phyloP scores from a whole-genome alignment of 1,140 invertebrate species.

The Helicorthomorpha holstii region DNA sequence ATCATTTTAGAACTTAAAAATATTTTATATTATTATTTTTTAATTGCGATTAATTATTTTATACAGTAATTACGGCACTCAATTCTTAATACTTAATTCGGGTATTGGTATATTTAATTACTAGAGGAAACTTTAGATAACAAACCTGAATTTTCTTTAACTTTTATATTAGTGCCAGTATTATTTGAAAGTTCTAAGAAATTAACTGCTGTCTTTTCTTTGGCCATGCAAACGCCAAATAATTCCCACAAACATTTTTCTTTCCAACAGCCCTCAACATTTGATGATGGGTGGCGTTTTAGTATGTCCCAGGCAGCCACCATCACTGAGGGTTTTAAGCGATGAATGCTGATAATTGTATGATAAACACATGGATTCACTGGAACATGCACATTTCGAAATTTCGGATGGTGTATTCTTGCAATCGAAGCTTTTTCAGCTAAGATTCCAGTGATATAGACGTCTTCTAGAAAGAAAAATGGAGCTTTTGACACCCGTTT shows the following conservation, averaged over 20 bases:
- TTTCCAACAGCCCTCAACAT: neutral
- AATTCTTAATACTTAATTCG: too few relatives aligned
- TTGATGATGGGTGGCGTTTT: neutral
- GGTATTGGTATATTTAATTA: too few relatives aligned
- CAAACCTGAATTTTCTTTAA: too few relatives aligned
- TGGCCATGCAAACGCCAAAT: neutral
- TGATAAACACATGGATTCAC: neutral
- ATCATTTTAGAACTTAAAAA: too few relatives aligned
- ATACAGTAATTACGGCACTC: too few relatives aligned
- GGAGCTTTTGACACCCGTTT: neutral
- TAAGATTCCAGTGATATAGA: neutral
- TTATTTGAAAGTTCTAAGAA: too few relatives aligned
- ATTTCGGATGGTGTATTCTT: neutral
- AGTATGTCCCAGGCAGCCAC: neutral
- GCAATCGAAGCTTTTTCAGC: neutral
- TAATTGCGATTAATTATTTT: too few relatives aligned
- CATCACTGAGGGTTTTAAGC: neutral
- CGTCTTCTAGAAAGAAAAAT: conserved; percentile 5
- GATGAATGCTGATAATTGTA: neutral
- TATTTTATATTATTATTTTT: too few relatives aligned
- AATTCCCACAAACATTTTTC: neutral
- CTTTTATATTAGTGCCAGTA: too few relatives aligned
- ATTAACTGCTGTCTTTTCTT: neutral
- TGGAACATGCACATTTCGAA: neutral
- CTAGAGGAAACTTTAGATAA: too few relatives aligned